These are phyloP conservation scores for Caenorhabditis auriculariae DNA, from an alignment of 2,888 invertebrate genomes.

Conservation along the genomic window DNA sequence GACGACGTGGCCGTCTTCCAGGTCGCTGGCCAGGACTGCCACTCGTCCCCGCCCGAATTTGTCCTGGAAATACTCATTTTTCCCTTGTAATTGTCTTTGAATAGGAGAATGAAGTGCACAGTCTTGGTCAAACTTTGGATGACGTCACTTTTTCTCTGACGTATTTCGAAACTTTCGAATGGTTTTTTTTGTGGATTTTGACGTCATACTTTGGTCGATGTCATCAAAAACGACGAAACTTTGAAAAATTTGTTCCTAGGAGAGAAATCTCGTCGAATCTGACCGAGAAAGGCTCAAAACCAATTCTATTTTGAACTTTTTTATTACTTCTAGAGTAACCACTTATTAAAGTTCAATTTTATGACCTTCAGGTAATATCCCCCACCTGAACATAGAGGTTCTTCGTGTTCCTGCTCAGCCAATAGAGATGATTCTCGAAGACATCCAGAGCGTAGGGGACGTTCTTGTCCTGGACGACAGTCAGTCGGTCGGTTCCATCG, in stretches of 20 bases:
- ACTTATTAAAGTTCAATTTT: no score
- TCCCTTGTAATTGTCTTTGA: no score
- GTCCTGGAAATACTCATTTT: slow-evolving; percentile 68
- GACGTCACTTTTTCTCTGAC: no score
- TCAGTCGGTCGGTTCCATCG: slow-evolving; percentile 70
- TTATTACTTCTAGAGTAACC: no score
- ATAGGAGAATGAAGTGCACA: neutral
- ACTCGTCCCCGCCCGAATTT: slow-evolving; percentile 95
- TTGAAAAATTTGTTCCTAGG: no score
- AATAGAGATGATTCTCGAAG: slow-evolving; percentile 88
- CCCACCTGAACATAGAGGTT: slow-evolving; percentile 78
- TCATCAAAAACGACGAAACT: no score
- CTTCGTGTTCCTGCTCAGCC: slow-evolving; percentile 86
- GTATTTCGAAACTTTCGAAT: no score
- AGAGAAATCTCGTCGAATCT: no score
- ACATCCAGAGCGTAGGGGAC: slow-evolving; percentile 74
- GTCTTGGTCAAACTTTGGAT: neutral
- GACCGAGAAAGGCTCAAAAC: no score
- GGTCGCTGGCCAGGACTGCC: slow-evolving; percentile 78
- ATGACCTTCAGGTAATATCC: neutral
- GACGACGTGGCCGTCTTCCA: slow-evolving; percentile 83
- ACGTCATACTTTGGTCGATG: no score
- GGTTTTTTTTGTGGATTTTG: no score
- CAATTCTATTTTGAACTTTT: no score
- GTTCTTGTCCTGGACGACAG: slow-evolving; percentile 46